Evolutionary conservation across 2,113 vertebrate species (phyloP).

Genomic region (Platycercus adscitus): DNA sequence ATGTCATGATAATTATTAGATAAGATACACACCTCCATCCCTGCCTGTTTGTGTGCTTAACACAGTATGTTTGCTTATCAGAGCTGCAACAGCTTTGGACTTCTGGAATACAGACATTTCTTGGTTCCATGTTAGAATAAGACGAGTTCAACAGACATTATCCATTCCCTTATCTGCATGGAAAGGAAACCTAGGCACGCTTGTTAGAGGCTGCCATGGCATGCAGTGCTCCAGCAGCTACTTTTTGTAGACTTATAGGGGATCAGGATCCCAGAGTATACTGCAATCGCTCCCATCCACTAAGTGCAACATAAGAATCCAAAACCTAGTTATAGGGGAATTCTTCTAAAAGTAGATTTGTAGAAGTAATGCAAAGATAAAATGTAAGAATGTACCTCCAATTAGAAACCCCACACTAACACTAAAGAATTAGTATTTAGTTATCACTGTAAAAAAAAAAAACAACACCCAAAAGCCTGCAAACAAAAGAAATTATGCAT

Average conservation of each 20-base stretch:
- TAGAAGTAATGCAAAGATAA: neutral
- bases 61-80: neutral
- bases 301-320: neutral
- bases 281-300: neutral
- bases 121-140: neutral
- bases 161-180: neutral
- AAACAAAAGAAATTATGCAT: neutral
- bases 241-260: neutral
- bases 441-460: neutral
- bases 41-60: neutral
- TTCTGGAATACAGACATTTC: neutral
- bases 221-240: fast-evolving
- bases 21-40: neutral
- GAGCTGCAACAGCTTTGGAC: neutral
- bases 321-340: neutral
- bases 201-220: neutral
- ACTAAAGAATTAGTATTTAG: neutral
- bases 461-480: neutral
- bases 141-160: neutral
- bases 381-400: neutral
- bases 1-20: neutral
- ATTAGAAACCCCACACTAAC: neutral
- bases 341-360: neutral
- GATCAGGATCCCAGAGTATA: neutral
- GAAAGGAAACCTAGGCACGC: neutral